Evolutionary conservation across 2,888 invertebrate genomes (phyloP), one percentile per base, ranked within the genome.

Genomic region (Vanessa cardui): DNA sequence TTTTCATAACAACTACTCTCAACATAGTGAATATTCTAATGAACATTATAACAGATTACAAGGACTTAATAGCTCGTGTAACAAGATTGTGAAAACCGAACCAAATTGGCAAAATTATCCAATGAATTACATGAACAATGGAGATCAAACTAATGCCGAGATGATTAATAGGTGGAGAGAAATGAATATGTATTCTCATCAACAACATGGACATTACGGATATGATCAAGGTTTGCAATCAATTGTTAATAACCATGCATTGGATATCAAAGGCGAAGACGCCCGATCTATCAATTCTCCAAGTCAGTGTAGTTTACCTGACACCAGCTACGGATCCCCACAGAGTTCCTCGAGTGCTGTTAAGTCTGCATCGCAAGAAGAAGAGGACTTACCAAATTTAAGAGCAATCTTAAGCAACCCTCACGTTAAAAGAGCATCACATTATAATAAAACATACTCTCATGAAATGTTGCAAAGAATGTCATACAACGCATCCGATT

Each of bases 351-450:
- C 84, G 5, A 88, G 88, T 69, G 83, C 79, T 64, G 74, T 85
- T 2, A 87, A 90, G 74, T 75, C 89, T 62, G 73, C 80, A 4
- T 82, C 84, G 47, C 83, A 84, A 31, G 87, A 87, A 69, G 77
- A 73, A 58, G 86, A 91, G 5, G 93, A 93, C 77, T 94, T 93
- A 18, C 93, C 94, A 16, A 94, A 94, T 52, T 80, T 95, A 21
- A 89, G 95, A 73, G 94, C 95, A 0, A 80, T 95, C 62, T 83
- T 95, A 65, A 93, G 93, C 5, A 87, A 88, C 68, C 81, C 85
- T 6, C 75, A 73, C 6, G 75, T 68, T 66, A 87, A 83, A 81
- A 89, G 83, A 73, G 75, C 75, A 49, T 73, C 81, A 84, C 74
- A 79, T 82, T 82, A 88, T 75, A 82, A 85, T 59, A 85, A 89